Evolutionary conservation across 2,113 vertebrate species (phyloP), one percentile per base, ranked within the genome.

Genomic region (Cyprichromis sp.): DNA sequence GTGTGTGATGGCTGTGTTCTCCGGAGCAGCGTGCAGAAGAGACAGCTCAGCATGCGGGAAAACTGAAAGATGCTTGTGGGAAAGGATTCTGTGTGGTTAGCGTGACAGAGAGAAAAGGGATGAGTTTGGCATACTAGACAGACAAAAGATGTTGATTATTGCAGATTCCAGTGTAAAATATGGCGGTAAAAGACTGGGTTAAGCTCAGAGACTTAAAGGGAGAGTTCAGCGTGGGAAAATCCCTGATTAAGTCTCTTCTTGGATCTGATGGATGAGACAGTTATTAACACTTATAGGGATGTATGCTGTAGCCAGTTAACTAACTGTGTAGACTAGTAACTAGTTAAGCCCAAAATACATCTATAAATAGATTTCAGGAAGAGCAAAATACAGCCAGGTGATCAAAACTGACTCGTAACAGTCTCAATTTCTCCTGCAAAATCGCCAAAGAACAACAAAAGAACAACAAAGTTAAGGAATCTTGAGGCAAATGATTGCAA

Each of bases 1-100:
- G 92, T 89, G 90, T 94, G 89, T 85, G 90, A 93, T 85, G 90
- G 88, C 80, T 93, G 84, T 93, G 92, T 94, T 96, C 91, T 92
- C 82, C 57, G 83, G 89, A 90, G 88, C 91, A 93, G 87, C 82
- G 26, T 87, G 91, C 84, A 93, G 91, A 95, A 94, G 80, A 95
- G 91, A 95, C 90, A 95, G 89, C 92, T 88, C 88, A 95, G 90
- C 93, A 94, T 89, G 86, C 80, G 42, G 88, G 86, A 93, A 91
- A 90, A 92, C 73, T 92, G 42, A 21, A 81, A 94, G 93, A 95
- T 89, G 86, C 93, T 95, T 94, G 91, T 92, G 92, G 93, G 81
- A 59, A 91, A 87, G 57, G 80, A 90, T 88, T 88, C 45, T 57
- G 87, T 80, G 81, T 84, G 88, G 90, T 92, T 94, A 82, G 89